phyloP scores from a whole-genome alignment of 92 coral and sea anemone genomes.

The Siderastrea radians region DNA sequence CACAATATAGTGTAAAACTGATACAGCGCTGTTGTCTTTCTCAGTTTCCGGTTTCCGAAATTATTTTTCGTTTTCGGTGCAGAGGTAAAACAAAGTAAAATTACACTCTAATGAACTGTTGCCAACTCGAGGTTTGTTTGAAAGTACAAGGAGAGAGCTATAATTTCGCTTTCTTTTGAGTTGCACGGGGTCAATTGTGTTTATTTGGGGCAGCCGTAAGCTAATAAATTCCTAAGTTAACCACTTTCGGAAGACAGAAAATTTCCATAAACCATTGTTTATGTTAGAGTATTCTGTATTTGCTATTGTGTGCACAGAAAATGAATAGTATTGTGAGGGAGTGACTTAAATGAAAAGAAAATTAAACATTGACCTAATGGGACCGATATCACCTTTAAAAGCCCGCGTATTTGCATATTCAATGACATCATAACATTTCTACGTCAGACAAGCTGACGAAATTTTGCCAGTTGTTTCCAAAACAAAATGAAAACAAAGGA shows the following conservation, averaged over 20 bases:
- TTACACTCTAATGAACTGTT: neutral
- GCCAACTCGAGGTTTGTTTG: slow-evolving; percentile 18
- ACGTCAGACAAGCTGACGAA: neutral
- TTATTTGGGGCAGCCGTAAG: slow-evolving; percentile 6
- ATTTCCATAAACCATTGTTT: slow-evolving; percentile 38
- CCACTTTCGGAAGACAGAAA: slow-evolving; percentile 19
- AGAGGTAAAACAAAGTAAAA: neutral
- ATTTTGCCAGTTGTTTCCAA: neutral
- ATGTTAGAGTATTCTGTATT: slow-evolving; percentile 18
- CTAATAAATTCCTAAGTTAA: neutral
- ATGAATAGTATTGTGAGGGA: neutral
- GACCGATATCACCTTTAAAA: neutral
- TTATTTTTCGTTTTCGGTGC: neutral
- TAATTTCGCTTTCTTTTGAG: neutral
- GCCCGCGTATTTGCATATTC: neutral
- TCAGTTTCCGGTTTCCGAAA: neutral
- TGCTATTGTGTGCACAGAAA: slow-evolving; percentile 12
- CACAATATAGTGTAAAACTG: neutral
- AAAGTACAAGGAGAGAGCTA: neutral
- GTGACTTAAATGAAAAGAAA: neutral
- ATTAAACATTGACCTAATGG: slow-evolving; percentile 10
- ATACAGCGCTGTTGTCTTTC: neutral
- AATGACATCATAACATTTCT: neutral
- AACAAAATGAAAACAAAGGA: neutral
- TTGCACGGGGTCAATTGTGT: slow-evolving; percentile 24